Evolutionary conservation across 2,888 invertebrate species (phyloP), one percentile per base, ranked within the genome.

Genomic region (Ochropleura leucogaster): DNA sequence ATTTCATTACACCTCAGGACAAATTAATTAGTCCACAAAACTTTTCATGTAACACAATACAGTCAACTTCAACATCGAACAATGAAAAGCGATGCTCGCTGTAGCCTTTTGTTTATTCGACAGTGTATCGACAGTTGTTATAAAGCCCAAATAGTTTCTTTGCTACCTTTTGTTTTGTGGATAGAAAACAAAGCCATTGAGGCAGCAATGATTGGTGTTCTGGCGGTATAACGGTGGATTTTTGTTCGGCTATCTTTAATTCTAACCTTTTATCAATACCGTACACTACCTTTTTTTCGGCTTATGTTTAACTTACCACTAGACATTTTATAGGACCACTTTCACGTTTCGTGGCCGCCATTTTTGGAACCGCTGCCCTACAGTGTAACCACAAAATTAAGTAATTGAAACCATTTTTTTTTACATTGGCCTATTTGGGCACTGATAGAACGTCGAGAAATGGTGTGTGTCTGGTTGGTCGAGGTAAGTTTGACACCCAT

Each of bases 21-120:
- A 75, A 70, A 79, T 72, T 82, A 81, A 82, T 83, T 65, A 75
- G 72, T 42, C 3, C 40, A 68, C 44, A 9, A 42, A 79, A 82
- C 55, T 82, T 82, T 71, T 63, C 30, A 18, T 72, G 53, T 72
- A 68, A 79, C 51, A 74, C 77, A 71, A 63, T 60, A 72, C 57
- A 65, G 8, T 67, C 57, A 62, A 82, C 64, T 82, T 74, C 7
- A 46, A 57, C 74, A 44, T 65, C 14, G 18, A 83, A 82, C 72
- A 82, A 74, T 68, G 68, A 82, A 53, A 51, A 67, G 49, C 42
- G 59, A 64, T 49, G 60, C n/a, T 67, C 18, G 6, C 47, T 64
- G 67, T 67, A 20, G 30, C 57, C 69, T 70, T 82, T 82, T 82
- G 79, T 82, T 79, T 82, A 49, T 16, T 53, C 14, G 64, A 51